Conservation (phyloP, 2,888 invertebrate species). For the Saturnia japonica region DNA sequence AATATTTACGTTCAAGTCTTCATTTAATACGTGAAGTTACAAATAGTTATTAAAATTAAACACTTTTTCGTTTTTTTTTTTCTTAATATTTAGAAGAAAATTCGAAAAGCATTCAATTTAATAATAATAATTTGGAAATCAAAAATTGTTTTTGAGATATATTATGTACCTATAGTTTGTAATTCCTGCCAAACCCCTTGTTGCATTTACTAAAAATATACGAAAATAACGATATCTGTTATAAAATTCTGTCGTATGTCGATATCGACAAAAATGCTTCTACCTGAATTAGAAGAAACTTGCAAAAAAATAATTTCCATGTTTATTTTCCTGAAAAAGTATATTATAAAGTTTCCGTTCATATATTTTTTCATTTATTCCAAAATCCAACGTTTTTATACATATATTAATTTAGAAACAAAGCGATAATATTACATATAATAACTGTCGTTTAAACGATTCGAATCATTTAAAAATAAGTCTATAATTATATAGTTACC, state of each 20-base stretch:
- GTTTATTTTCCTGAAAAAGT: not conserved
- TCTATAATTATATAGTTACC: constrained; percentile 1
- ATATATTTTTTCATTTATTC: not conserved
- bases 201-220: not conserved
- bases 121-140: not conserved
- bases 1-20: not conserved
- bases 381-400: not conserved
- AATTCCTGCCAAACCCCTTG: not conserved
- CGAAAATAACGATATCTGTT: not conserved
- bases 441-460: not conserved
- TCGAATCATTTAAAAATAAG: constrained; percentile 26
- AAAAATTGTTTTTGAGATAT: no score
- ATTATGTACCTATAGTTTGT: not conserved
- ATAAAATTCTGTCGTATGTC: not conserved
- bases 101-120: not conserved
- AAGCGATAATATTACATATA: not conserved
- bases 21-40: not conserved
- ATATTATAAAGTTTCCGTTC: not conserved
- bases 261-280: not conserved
- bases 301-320: not conserved
- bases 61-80: not conserved
- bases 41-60: not conserved
- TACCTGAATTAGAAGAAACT: not conserved
- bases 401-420: not conserved
- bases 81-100: not conserved